Evolutionary conservation across 2,113 vertebrate genomes (phyloP).

Genomic region (Hypanus sabinus): DNA sequence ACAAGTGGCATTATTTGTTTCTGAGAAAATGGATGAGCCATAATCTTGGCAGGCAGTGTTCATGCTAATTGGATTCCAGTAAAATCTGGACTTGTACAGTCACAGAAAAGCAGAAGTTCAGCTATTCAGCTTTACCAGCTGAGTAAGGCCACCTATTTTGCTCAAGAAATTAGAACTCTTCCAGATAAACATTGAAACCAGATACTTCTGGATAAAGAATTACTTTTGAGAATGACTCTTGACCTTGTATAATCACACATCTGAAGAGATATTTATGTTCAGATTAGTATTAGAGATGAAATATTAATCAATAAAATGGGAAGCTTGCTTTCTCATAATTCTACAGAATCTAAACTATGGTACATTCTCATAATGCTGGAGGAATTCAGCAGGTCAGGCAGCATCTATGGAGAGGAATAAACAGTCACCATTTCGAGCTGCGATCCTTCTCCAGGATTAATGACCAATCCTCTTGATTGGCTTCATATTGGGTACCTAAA

Average conservation of each 20-base stretch:
- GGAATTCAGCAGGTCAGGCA: too few relatives aligned
- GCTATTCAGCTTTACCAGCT: not conserved
- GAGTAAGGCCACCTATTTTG: not conserved
- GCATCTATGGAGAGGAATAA: too few relatives aligned
- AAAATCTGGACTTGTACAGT: not conserved
- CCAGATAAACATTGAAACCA: not conserved
- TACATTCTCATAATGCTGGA: not conserved
- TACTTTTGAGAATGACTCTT: not conserved
- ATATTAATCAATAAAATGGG: not conserved
- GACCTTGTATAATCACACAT: not conserved
- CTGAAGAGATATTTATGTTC: too few relatives aligned
- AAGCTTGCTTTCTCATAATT: not conserved
- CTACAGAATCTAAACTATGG: not conserved
- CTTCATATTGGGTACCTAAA: not conserved
- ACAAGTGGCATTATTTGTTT: conserved; percentile 4
- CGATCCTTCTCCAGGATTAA: not conserved
- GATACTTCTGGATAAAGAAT: not conserved
- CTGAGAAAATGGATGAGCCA: not conserved
- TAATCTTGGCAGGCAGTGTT: not conserved
- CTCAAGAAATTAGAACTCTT: not conserved
- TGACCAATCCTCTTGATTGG: not conserved
- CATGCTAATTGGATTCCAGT: not conserved
- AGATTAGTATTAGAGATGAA: not conserved
- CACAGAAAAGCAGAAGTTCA: not conserved
- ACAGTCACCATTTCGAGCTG: too few relatives aligned